Evolutionary conservation across 2,797 vertebrate species (phyloP), one percentile per base, ranked within the genome.

Genomic region (Megaceryle alcyon): DNA sequence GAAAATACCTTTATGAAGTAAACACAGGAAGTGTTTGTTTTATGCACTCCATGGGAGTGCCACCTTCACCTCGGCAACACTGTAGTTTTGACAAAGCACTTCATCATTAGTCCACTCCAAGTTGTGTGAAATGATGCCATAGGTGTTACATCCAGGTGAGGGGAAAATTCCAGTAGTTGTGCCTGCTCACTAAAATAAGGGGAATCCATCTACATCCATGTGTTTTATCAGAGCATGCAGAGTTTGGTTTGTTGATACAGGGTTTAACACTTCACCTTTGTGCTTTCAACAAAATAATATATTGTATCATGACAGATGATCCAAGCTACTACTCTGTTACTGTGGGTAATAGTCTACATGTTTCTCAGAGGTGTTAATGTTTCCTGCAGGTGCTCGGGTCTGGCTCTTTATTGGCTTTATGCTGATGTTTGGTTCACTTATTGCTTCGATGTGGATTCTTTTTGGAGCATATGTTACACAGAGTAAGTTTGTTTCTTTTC

Each of bases 341-440:
- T 37, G 1, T 5, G 65, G 65, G 5, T 39, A 39, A 35, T 20
- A 20, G 9, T 28, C 37, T 68, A 1, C 3, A 0, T 16, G 17
- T 18, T 56, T 69, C 86, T 83, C 54, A 83, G 51, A 76, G 31
- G 13, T 84, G 79, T 71, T 66, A 2, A 29, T 90, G 3, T 92
- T 80, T 57, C 75, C 46, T 71, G 22, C 97, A 99, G 99, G 99
- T 93, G 99, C 99, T 79, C 98, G 99, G 21, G 96, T 99, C 70
- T 99, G 99, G 99, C 98, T 99, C 66, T 99, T 99, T 93, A 94
- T 99, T 2, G 99, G 99, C 80, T 99, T 99, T 97, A 99, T 99
- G 99, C 70, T 99, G 97, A 99, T 99, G 99, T 99, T 99, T 41
- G 98, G 98, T 39, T 99, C 99, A 0, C 99, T 99, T 88, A 99